phyloP scores from a whole-genome alignment of 2,888 invertebrate species.

The Synanthedon formicaeformis region DNA sequence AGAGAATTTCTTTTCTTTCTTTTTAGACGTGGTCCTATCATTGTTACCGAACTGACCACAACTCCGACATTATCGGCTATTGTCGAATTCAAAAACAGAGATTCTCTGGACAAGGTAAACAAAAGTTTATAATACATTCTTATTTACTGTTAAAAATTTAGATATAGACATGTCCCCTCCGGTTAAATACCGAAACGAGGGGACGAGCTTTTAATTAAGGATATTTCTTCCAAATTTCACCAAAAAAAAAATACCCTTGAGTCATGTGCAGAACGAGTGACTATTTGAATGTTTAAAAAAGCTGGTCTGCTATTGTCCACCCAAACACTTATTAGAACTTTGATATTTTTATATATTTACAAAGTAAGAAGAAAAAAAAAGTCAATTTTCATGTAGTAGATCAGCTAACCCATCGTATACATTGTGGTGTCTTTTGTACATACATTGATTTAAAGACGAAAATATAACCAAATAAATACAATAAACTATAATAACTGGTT shows the following conservation, averaged over 20 bases:
- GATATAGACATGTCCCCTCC: constrained; percentile 5
- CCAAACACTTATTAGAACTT: constrained; percentile 13
- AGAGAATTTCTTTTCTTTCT: constrained; percentile 59
- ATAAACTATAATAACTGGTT: no score
- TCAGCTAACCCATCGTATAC: constrained; percentile 27
- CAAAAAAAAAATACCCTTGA: constrained; percentile 14
- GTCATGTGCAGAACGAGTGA: constrained; percentile 50
- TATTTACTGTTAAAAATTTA: constrained; percentile 30
- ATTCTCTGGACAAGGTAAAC: constrained; percentile 68
- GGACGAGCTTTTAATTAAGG: constrained; percentile 27
- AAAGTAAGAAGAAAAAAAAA: constrained; percentile 17
- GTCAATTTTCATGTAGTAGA: constrained; percentile 29
- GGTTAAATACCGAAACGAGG: constrained; percentile 3
- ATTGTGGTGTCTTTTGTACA: constrained; percentile 13
- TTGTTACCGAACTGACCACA: constrained; percentile 70
- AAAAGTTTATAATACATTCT: constrained; percentile 57
- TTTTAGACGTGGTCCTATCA: constrained; percentile 72
- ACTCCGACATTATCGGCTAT: constrained; percentile 70
- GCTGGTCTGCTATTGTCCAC: constrained; percentile 46
- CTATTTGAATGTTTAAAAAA: constrained; percentile 65
- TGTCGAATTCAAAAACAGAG: constrained; percentile 71
- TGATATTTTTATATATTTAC: constrained; percentile 1
- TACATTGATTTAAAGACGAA: background rate
- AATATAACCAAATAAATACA: no score
- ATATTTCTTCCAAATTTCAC: constrained; percentile 54